phyloP scores from a whole-genome alignment of 2,888 invertebrate species.

The Apamea anceps region DNA sequence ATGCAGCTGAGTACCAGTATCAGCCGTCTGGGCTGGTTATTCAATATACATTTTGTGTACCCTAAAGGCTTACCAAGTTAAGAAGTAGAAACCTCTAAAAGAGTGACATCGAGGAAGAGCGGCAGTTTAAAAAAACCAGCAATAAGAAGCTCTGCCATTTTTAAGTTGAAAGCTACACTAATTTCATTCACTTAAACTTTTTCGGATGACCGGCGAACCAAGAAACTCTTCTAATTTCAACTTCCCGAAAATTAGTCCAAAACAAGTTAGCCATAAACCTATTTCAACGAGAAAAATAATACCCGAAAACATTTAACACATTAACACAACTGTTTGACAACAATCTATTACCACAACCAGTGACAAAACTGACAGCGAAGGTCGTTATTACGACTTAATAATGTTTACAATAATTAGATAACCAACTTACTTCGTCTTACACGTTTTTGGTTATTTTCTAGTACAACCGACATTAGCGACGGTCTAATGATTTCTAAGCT shows the following conservation, averaged over 20 bases:
- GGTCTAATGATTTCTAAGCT: constrained; percentile 46
- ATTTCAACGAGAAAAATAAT: neutral
- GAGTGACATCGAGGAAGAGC: neutral
- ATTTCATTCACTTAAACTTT: neutral
- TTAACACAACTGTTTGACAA: neutral
- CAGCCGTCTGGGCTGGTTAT: too few species aligned
- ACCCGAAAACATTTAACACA: neutral
- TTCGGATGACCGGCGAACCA: neutral
- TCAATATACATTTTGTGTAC: too few species aligned
- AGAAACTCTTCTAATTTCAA: neutral
- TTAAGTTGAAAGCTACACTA: neutral
- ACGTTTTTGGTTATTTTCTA: constrained; percentile 11
- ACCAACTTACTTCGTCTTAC: constrained; percentile 32
- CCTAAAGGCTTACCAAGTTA: neutral
- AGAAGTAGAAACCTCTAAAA: neutral
- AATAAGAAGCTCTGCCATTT: too few species aligned
- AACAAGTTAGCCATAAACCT: neutral
- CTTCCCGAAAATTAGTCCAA: neutral
- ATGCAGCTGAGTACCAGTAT: too few species aligned
- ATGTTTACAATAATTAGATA: constrained; percentile 66
- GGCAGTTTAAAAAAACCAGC: neutral
- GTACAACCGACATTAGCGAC: constrained; percentile 24
- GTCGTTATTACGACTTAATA: constrained; percentile 23
- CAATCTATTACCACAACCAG: constrained; percentile 31
- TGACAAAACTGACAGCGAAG: constrained; percentile 43